phyloP scores from a whole-genome alignment of 2,113 vertebrate species.

The Xerus inauris region DNA sequence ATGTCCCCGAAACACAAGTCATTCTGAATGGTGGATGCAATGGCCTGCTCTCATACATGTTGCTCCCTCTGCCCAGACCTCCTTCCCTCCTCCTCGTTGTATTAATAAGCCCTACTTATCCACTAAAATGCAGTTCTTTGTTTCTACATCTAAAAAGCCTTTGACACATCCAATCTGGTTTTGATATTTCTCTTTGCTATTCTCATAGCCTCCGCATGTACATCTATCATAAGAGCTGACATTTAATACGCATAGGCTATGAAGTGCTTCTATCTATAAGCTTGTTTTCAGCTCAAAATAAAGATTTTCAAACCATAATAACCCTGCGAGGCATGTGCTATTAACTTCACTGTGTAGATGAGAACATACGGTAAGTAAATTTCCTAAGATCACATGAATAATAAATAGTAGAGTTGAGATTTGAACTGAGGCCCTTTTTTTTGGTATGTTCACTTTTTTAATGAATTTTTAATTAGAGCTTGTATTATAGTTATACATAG shows the following conservation, averaged over 20 bases:
- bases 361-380: background rate
- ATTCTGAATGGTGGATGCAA: background rate
- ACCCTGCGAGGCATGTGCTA: background rate
- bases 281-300: background rate
- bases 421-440: background rate
- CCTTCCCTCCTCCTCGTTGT: background rate
- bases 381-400: background rate
- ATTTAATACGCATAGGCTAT: background rate
- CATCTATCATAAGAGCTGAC: conserved; percentile 10
- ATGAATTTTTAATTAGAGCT: no score
- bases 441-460: no score
- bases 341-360: background rate
- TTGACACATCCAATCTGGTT: background rate
- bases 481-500: no score
- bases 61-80: background rate
- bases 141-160: background rate
- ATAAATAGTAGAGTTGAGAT: background rate
- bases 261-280: background rate
- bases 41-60: background rate
- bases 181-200: background rate
- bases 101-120: background rate
- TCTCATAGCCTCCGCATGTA: background rate
- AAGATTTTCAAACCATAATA: background rate
- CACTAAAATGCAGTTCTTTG: background rate
- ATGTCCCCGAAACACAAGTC: background rate